A percentile compares a stretch with the other conserved stretches of the same genome.
phyloP scores from a whole-genome alignment of 2,113 vertebrate genomes.

The Peucedramus taeniatus region DNA sequence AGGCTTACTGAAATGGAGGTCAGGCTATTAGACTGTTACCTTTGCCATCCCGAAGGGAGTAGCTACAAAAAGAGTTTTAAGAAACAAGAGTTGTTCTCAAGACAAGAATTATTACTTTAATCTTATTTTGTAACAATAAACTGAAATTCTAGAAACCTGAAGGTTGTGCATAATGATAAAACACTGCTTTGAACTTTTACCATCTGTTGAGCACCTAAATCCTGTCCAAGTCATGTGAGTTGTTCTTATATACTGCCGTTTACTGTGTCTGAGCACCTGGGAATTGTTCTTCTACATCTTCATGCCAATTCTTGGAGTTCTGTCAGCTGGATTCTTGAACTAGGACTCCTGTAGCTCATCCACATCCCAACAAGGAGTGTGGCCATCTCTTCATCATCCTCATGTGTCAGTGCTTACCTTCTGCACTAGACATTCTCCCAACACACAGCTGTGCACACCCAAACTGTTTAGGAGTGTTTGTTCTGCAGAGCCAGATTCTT shows the following conservation, averaged over 20 bases:
- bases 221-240: background rate
- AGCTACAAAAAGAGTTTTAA: background rate
- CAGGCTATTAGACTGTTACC: background rate
- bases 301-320: background rate
- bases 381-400: background rate
- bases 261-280: background rate
- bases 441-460: background rate
- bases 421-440: background rate
- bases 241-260: background rate
- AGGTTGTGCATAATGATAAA: background rate
- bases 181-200: background rate
- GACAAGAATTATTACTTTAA: background rate
- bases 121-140: background rate
- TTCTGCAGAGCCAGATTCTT: background rate
- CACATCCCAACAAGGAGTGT: background rate
- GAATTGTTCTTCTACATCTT: background rate
- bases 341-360: background rate
- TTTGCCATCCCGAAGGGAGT: background rate
- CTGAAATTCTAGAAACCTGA: background rate
- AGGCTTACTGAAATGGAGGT: background rate
- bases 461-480: background rate
- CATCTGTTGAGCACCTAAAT: background rate
- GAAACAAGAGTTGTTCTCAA: background rate
- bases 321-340: background rate
- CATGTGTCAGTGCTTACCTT: background rate